These are phyloP conservation scores for Oncopodura yosiiana DNA, from an alignment of 1,140 invertebrate genomes.

Conservation along the genomic window DNA sequence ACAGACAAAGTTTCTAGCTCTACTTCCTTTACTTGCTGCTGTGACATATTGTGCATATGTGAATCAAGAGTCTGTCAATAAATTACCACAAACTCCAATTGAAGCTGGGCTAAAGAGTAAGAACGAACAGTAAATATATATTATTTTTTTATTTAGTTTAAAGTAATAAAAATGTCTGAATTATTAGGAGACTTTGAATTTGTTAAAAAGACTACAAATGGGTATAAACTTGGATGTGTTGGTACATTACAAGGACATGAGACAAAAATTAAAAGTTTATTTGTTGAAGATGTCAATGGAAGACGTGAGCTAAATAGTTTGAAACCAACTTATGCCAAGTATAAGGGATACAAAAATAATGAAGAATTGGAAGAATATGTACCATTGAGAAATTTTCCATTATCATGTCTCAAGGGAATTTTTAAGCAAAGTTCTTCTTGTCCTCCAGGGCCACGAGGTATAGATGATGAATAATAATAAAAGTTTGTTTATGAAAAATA, in stretches of 20 bases:
- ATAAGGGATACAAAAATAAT: background rate
- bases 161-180: background rate
- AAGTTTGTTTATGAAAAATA: no score
- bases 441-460: slow-evolving; percentile 4
- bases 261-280: background rate
- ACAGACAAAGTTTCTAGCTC: no score
- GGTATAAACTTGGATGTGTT: slow-evolving; percentile 4
- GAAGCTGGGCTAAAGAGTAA: no score
- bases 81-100: no score
- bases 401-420: slow-evolving; percentile 7
- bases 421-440: slow-evolving; percentile 2
- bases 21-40: no score
- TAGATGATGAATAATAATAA: no score
- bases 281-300: slow-evolving; percentile 6
- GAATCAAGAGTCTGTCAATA: no score
- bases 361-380: slow-evolving; percentile 9
- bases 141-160: no score
- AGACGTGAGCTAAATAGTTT: slow-evolving; percentile 3
- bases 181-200: slow-evolving; percentile 12
- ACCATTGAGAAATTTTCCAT: slow-evolving; percentile 6
- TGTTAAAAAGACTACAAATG: slow-evolving; percentile 6
- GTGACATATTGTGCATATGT: no score
- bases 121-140: no score
- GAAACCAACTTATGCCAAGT: background rate
- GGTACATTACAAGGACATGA: slow-evolving; percentile 1